These are phyloP conservation scores for Matsumurasca onukii DNA, from an alignment of 1,140 invertebrate species.

Conservation along the genomic window DNA sequence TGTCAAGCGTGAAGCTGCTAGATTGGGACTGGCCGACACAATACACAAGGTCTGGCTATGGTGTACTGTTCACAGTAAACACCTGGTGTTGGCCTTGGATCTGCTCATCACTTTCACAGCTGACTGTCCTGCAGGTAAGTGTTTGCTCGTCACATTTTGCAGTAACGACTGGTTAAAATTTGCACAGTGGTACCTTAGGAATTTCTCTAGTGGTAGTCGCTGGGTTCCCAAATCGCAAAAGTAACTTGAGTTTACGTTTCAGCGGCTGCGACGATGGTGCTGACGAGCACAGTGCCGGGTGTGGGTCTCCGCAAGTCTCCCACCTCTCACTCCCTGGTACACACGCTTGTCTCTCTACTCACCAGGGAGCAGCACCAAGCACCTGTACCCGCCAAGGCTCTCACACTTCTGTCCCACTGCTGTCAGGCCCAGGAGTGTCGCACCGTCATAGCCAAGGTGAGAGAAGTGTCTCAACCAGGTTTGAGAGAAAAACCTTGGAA, in stretches of 20 bases:
- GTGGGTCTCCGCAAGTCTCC: constrained; percentile 54
- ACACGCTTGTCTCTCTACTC: constrained; percentile 51
- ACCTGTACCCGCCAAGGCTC: constrained; percentile 49
- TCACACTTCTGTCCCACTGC: constrained; percentile 53
- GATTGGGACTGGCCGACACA: constrained; percentile 52
- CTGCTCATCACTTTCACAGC: constrained; percentile 56
- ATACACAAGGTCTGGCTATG: constrained; percentile 58
- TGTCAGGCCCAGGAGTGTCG: constrained; percentile 54
- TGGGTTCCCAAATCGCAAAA: no score
- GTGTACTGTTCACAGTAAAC: constrained; percentile 50
- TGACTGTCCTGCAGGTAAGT: constrained; percentile 51
- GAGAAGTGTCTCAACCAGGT: background rate
- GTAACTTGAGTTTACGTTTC: no score
- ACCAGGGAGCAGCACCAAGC: constrained; percentile 51
- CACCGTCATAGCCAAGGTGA: constrained; percentile 54
- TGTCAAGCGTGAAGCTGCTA: constrained; percentile 49
- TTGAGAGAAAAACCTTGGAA: no score
- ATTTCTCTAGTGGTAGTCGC: no score
- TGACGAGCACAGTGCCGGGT: constrained; percentile 55
- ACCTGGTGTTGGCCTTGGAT: constrained; percentile 50
- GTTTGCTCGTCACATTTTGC: no score
- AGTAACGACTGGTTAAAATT: no score
- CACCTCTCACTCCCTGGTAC: constrained; percentile 52
- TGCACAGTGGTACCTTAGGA: no score
- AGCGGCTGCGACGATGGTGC: constrained; percentile 53